phyloP scores from a whole-genome alignment of 1,140 invertebrate genomes.

The Diachasmimorpha longicaudata region DNA sequence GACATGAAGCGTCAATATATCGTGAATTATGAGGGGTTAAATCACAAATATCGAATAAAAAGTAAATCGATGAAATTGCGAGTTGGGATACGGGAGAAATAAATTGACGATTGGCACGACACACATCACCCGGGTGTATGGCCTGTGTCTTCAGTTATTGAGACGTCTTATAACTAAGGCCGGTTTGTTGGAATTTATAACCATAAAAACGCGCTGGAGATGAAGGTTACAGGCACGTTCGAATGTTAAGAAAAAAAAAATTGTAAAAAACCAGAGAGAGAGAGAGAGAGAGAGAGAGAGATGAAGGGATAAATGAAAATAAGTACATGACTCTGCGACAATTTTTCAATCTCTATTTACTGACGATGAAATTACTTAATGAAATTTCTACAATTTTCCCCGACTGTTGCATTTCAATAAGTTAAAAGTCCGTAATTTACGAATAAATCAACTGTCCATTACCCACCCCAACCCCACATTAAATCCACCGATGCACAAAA shows the following conservation, averaged over 20 bases:
- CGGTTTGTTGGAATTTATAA: slow-evolving; percentile 10
- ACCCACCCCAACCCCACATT: background rate
- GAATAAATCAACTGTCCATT: background rate
- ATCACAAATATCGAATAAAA: background rate
- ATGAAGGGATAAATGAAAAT: background rate
- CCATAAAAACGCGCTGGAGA: slow-evolving; percentile 1
- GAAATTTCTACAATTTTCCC: too few relatives aligned
- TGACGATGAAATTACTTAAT: background rate
- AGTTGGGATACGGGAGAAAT: background rate
- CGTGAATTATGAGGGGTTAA: background rate
- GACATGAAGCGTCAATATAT: background rate
- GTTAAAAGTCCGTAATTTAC: background rate
- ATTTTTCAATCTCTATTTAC: background rate
- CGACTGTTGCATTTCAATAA: background rate
- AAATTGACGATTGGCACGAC: slow-evolving; percentile 6
- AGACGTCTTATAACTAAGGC: slow-evolving; percentile 10
- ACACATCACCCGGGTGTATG: background rate
- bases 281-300: background rate
- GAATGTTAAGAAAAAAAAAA: background rate
- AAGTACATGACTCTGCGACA: slow-evolving; percentile 6
- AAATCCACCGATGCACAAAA: background rate
- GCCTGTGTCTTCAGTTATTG: background rate
- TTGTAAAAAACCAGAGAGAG: background rate
- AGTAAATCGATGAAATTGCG: background rate
- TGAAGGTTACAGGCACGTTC: slow-evolving; percentile 10